Evolutionary conservation across 2,888 invertebrate genomes (phyloP), one percentile per base, ranked within the genome.

Genomic region (Allolobophora icterica): DNA sequence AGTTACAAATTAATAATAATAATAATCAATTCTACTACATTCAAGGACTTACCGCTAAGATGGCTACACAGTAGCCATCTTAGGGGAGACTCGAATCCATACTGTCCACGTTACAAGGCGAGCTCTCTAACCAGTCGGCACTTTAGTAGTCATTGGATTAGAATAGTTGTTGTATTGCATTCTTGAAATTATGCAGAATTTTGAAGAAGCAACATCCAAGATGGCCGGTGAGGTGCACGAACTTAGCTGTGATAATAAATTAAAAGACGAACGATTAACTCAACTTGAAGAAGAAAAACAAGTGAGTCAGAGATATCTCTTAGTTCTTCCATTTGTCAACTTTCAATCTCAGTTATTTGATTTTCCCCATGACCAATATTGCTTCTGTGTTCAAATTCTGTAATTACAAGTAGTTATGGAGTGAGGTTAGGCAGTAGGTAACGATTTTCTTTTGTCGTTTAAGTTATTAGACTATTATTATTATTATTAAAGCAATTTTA

Each of bases 211-310:
- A 35, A 87, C 35, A 87, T 35, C 17, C 5, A 38, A 34, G 87
- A 35, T 87, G 87, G 34, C 34, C 35, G 38, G 15, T 24, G 35
- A 87, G 24, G 87, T 87, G 5, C 30, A 87, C 38, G 35, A 87
- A 38, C 38, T 87, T 21, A 34, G 87, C 34, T 35, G 87, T 87
- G 87, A 87, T 87, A 87, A 38, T 87, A 38, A 87, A 21, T 34
- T 33, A 30, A 87, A 87, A 87, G 87, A 34, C 24, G 38, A 87
- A 35, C 87, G 24, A 87, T 19, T 87, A 87, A 38, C 87, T 87
- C 87, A 87, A 38, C 35, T 87, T 21, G 87, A 87, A 87, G 17
- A 38, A 24, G 87, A 87, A 87, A 87, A 87, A 87, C 87, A 87
- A 13, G 87, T 87, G 87, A 87, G 87, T 71, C 52, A 52, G 52